These are phyloP conservation scores for Aspidapion aeneum DNA, from an alignment of 2,888 invertebrate species.

Conservation along the genomic window DNA sequence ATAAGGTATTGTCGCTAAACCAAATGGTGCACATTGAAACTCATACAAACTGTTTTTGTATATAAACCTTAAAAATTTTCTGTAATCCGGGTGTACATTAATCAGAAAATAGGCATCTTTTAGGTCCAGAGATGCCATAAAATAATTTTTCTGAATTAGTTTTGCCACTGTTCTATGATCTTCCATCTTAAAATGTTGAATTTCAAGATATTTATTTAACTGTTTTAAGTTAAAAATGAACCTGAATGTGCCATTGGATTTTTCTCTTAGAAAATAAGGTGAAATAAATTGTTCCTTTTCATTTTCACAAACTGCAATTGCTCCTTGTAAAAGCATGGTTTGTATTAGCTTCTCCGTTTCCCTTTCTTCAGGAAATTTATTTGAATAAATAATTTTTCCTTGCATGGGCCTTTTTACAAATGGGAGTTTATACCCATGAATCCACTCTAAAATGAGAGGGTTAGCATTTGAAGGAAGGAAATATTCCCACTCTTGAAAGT, in stretches of 20 bases:
- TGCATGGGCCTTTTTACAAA: background rate
- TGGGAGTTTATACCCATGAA: background rate
- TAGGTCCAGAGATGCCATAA: slow-evolving; percentile 15
- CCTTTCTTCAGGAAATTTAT: no score
- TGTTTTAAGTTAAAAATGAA: slow-evolving; percentile 27
- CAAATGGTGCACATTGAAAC: slow-evolving; percentile 29
- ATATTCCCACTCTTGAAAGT: background rate
- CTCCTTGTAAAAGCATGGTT: no score
- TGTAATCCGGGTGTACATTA: slow-evolving; percentile 20
- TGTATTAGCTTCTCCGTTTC: no score
- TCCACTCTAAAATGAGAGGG: background rate
- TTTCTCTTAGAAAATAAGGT: slow-evolving; percentile 15
- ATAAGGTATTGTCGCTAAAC: slow-evolving; percentile 26
- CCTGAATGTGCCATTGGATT: slow-evolving; percentile 19
- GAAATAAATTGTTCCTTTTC: background rate
- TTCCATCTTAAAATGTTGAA: slow-evolving; percentile 31
- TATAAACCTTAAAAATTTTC: slow-evolving; percentile 27
- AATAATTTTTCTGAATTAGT: slow-evolving; percentile 18
- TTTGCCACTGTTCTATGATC: slow-evolving; percentile 24
- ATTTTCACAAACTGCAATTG: background rate
- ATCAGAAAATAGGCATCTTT: slow-evolving; percentile 22
- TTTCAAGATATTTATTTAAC: slow-evolving; percentile 26
- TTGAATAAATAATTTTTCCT: no score
- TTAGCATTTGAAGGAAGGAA: no score
- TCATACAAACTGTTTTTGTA: slow-evolving; percentile 24